phyloP scores from a whole-genome alignment of 2,113 vertebrate species.

The Siniperca knerii region DNA sequence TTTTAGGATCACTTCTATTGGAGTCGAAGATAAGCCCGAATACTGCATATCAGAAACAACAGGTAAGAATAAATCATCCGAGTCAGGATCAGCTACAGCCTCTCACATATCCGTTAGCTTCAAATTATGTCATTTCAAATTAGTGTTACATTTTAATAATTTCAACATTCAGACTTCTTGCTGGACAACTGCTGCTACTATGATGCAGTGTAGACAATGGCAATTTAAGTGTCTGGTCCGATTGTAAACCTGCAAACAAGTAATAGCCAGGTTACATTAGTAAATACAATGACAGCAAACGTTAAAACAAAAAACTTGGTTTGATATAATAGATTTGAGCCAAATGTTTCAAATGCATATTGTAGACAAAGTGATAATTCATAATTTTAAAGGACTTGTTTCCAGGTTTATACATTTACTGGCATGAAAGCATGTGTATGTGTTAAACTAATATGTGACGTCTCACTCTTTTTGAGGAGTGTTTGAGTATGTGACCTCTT shows the following conservation, averaged over 20 bases:
- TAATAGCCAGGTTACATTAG: no score
- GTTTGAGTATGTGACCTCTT: background rate
- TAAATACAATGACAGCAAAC: background rate
- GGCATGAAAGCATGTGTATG: background rate
- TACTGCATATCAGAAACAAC: conserved; percentile 99
- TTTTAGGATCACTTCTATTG: conserved; percentile 94
- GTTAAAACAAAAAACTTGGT: background rate
- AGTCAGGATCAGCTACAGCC: background rate
- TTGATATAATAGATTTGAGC: background rate
- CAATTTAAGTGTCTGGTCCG: background rate
- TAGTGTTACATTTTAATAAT: background rate
- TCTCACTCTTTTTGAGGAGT: background rate
- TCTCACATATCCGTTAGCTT: background rate
- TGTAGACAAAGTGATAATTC: background rate
- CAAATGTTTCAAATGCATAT: background rate
- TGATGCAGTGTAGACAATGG: conserved; percentile 5
- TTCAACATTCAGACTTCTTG: background rate
- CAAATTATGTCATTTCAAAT: background rate
- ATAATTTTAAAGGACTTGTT: background rate
- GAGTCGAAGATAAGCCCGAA: conserved; percentile 99
- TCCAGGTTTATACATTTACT: background rate
- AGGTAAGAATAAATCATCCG: conserved; percentile 84
- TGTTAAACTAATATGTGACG: background rate
- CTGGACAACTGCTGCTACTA: background rate
- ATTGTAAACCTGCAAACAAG: background rate